A percentile compares a stretch with the other conserved stretches of the same genome.
These are phyloP conservation scores for Hirundo rustica DNA, from an alignment of 2,797 vertebrate species.

Conservation along the genomic window DNA sequence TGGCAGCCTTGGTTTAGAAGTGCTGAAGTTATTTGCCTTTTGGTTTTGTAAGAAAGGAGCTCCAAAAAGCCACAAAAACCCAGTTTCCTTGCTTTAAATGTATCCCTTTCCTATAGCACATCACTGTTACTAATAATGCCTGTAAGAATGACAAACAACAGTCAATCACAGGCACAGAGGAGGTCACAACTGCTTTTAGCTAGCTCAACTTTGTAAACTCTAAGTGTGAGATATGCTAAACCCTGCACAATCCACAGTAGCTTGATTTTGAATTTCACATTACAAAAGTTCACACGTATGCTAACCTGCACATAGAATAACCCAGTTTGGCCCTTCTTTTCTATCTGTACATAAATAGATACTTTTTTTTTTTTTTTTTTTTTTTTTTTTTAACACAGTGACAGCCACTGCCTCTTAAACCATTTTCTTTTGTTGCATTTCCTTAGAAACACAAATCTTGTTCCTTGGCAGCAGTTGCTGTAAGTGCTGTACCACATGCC, in stretches of 20 bases:
- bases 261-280: conserved; percentile 71
- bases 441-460: conserved; percentile 85
- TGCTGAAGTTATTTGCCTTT: conserved; percentile 25
- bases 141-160: conserved; percentile 59
- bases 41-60: not conserved
- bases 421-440: conserved; percentile 81
- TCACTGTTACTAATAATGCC: conserved; percentile 51
- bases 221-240: conserved; percentile 62
- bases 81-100: conserved; percentile 37
- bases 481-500: conserved; percentile 79
- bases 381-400: conserved; percentile 65
- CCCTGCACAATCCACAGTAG: conserved; percentile 39
- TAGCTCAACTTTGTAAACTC: conserved; percentile 52
- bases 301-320: conserved; percentile 70
- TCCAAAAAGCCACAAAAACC: conserved; percentile 27
- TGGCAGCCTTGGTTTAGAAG: conserved; percentile 31
- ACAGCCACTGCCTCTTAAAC: conserved; percentile 74
- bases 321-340: conserved; percentile 59
- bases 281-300: conserved; percentile 50
- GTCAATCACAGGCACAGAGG: conserved; percentile 32
- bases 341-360: conserved; percentile 56
- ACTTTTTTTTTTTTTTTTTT: conserved; percentile 45
- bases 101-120: conserved; percentile 41
- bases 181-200: conserved; percentile 63
- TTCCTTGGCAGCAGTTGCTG: conserved; percentile 77